Conservation (phyloP, 2,113 vertebrate species). For the Oreochromis aureus region DNA sequence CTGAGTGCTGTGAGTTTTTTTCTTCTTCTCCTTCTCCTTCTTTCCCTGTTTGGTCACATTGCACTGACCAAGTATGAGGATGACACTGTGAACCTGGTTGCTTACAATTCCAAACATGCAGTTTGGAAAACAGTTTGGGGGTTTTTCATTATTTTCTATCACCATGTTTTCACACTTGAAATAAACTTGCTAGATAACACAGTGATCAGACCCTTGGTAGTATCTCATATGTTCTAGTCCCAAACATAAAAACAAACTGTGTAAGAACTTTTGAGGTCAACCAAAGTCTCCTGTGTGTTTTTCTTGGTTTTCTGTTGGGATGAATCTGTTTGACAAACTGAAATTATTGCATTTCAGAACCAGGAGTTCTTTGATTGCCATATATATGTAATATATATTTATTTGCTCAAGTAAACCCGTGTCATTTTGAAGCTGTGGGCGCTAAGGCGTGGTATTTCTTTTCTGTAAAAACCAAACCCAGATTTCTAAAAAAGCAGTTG, state of each 20-base stretch:
- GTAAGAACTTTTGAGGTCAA: constrained; percentile 37
- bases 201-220: constrained; percentile 13
- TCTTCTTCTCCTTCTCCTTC: background rate
- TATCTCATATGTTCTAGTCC: constrained; percentile 1
- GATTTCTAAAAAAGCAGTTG: constrained; percentile 28
- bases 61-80: constrained; percentile 28
- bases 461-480: constrained; percentile 27
- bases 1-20: constrained; percentile 22
- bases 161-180: constrained; percentile 28
- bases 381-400: constrained; percentile 11
- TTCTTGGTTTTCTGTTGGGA: background rate
- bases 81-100: constrained; percentile 41
- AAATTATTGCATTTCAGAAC: background rate
- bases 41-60: constrained; percentile 4
- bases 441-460: constrained; percentile 5
- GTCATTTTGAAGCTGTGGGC: constrained; percentile 24
- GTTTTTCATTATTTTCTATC: constrained; percentile 21
- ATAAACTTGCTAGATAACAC: constrained; percentile 47
- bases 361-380: constrained; percentile 14
- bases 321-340: background rate
- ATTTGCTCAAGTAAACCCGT: constrained; percentile 29
- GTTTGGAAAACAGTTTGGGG: constrained; percentile 14
- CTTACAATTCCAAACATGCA: constrained; percentile 46
- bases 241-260: constrained; percentile 27
- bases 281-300: background rate